Conservation (phyloP, 2,113 vertebrate species). For the Ceyx melanurus region DNA sequence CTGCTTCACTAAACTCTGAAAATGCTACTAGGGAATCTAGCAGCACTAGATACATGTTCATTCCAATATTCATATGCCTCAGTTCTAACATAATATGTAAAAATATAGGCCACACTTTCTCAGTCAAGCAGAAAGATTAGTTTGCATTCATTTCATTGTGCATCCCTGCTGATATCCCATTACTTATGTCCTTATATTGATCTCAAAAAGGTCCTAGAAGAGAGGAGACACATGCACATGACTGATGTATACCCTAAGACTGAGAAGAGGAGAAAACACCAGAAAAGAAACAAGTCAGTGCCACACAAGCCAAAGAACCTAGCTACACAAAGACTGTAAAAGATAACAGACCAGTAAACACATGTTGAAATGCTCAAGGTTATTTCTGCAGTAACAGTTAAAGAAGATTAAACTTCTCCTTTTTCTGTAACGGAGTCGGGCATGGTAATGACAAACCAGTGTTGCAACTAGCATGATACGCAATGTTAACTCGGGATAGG, state of each 20-base stretch:
- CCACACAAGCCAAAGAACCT: background rate
- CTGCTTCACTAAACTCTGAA: slow-evolving; percentile 25
- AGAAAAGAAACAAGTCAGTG: background rate
- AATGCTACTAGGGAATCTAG: background rate
- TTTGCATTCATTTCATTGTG: background rate
- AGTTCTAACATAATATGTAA: background rate
- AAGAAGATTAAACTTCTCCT: background rate
- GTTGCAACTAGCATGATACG: background rate
- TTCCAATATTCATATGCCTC: background rate
- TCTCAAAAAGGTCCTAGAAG: background rate
- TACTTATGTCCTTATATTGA: background rate
- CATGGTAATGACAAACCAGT: accelerated
- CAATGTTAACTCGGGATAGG: accelerated
- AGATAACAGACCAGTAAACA: background rate
- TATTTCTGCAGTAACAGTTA: slow-evolving; percentile 21
- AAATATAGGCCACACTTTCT: background rate
- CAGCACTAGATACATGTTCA: accelerated
- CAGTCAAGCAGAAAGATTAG: background rate
- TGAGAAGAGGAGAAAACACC: background rate
- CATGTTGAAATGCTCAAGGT: background rate
- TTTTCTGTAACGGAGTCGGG: background rate
- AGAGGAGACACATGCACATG: background rate
- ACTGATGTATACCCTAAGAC: background rate
- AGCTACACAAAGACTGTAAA: background rate
- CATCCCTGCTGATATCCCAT: background rate